Evolutionary conservation across 2,888 invertebrate species (phyloP).

Genomic region (Salpingus planirostris): DNA sequence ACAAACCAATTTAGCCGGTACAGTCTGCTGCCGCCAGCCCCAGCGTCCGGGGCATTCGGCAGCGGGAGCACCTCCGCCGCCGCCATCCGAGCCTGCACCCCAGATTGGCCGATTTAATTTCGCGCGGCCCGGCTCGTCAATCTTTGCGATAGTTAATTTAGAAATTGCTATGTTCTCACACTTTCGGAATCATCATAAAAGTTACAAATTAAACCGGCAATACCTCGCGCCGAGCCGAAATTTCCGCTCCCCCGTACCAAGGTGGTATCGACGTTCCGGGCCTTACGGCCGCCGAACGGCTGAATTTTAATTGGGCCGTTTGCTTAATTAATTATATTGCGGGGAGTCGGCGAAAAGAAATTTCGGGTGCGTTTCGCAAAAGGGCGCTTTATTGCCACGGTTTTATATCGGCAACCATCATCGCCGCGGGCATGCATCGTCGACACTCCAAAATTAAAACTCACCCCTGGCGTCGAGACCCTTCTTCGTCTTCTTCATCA

Average conservation of each 20-base stretch:
- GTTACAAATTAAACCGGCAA: slow-evolving; percentile 26
- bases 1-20: slow-evolving; percentile 44
- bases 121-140: slow-evolving; percentile 36
- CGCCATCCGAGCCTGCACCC: slow-evolving; percentile 21
- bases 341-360: slow-evolving; percentile 1
- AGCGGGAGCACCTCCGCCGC: slow-evolving; percentile 15
- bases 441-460: too few relatives aligned
- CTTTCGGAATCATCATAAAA: slow-evolving; percentile 33
- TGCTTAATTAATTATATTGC: slow-evolving; percentile 13
- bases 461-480: too few relatives aligned
- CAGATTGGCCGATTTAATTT: slow-evolving; percentile 38
- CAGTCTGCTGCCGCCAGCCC: slow-evolving; percentile 36
- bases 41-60: slow-evolving; percentile 8
- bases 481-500: too few relatives aligned
- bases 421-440: too few relatives aligned
- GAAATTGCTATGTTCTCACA: slow-evolving; percentile 35
- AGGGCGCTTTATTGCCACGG: slow-evolving; percentile 7
- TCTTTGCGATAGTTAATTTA: slow-evolving; percentile 37
- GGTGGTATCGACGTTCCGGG: slow-evolving; percentile 3
- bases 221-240: slow-evolving; percentile 4
- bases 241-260: not conserved
- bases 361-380: too few relatives aligned
- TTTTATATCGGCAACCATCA: slow-evolving; percentile 8
- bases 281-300: not conserved
- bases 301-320: slow-evolving; percentile 10